phyloP scores from a whole-genome alignment of 2,888 invertebrate species.

The Parochlus steinenii region DNA sequence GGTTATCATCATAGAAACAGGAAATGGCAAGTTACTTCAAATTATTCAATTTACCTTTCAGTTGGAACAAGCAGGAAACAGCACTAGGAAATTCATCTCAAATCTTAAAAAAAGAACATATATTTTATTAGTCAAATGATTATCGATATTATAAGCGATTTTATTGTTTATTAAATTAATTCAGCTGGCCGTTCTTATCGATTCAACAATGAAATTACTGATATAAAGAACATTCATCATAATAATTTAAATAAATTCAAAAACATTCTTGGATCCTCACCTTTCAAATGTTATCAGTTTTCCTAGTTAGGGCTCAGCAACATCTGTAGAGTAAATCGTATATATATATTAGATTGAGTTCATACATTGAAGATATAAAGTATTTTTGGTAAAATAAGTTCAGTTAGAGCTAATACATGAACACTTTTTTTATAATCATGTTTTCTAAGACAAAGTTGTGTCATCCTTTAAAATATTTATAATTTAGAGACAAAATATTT shows the following conservation, averaged over 20 bases:
- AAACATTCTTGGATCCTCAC: neutral
- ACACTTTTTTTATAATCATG: constrained; percentile 11
- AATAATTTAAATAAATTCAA: neutral
- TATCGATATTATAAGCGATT: neutral
- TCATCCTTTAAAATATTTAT: constrained; percentile 8
- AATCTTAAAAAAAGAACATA: neutral
- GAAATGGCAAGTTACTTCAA: neutral
- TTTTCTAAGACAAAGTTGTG: constrained; percentile 1
- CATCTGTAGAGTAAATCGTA: neutral
- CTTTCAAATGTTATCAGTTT: neutral
- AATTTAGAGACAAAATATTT: constrained; percentile 7
- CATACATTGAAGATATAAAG: too few species aligned
- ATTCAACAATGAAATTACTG: constrained; percentile 12
- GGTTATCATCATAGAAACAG: constrained; percentile 7
- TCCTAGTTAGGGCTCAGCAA: neutral
- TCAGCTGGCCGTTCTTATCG: constrained; percentile 14
- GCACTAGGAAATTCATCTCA: too few species aligned
- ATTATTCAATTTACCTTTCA: too few species aligned
- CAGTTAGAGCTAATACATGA: constrained; percentile 18
- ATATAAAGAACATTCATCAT: constrained; percentile 14
- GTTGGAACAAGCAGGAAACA: too few species aligned
- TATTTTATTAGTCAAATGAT: neutral
- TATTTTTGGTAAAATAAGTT: constrained; percentile 6
- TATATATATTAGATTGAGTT: neutral
- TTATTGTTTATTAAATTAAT: neutral